Base-by-base conservation (phyloP, 2,797 vertebrate species). In the Sebastes trivittatus region DNA sequence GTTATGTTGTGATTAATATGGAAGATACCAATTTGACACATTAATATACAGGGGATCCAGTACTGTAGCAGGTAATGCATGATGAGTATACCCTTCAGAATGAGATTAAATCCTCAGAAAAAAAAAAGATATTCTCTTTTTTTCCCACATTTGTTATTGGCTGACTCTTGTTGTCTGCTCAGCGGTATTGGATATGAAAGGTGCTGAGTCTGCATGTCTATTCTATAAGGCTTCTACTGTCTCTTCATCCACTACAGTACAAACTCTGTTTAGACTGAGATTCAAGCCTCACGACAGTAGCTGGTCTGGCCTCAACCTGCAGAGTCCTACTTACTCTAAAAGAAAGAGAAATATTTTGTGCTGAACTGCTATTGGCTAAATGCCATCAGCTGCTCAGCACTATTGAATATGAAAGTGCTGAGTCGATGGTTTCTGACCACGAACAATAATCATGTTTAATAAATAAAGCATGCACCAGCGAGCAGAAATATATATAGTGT, bases 371-470 rank as follows among this genome's bases (percentile, higher is more conserved):
- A 6, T 27, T 58, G 72, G 72, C 46, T 7, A 11, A 55, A 58
- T 9, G 64, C 74, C 61, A 16, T 49, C 22, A 13, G 55, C 30
- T 61, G 65, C 54, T 85, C 59, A 62, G 74, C 69, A 5, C 63
- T 63, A 55, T 56, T 56, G 67, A 69, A 54, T 56, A 18, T 29
- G 10, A 75, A 84, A 81, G 34, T 54, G 83, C 81, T 64, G 85
- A 86, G 76, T 61, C 7, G 1, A n/a, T 16, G 20, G 32, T 80
- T 77, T 70, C 32, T 75, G 65, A 70, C 36, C 63, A 13, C 34
- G 20, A 68, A 76, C 63, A 52, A 67, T 74, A 49, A 80, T 77
- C 52, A 61, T 8, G 10, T 34, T 74, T 71, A 25, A 60, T 79
- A 72, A 78, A 79, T 32, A 38, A 61, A 69, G 55, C 59, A 34